A percentile compares a stretch with the other conserved stretches of the same genome.
Conservation (phyloP, 2,888 invertebrate species). For the Muschampia staudingeri region DNA sequence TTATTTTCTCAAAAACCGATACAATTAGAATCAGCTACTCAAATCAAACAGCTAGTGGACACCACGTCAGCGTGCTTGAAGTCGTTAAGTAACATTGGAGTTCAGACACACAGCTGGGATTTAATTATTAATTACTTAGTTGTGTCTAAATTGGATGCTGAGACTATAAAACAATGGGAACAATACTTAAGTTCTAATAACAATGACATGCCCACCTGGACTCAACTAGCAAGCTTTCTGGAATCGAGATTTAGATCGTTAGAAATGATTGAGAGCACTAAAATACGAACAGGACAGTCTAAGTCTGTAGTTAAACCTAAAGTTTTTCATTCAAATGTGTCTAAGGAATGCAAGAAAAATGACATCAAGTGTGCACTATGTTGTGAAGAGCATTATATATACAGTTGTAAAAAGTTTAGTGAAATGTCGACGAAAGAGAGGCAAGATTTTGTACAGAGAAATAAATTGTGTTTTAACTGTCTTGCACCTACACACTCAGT, state of each 20-base stretch:
- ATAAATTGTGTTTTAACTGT: slow-evolving; percentile 57
- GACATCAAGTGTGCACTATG: slow-evolving; percentile 44
- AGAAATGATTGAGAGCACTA: slow-evolving; percentile 49
- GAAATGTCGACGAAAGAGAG: slow-evolving; percentile 35
- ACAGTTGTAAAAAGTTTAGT: slow-evolving; percentile 54
- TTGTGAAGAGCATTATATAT: slow-evolving; percentile 44
- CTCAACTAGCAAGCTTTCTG: slow-evolving; percentile 39
- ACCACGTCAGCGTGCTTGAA: slow-evolving; percentile 52
- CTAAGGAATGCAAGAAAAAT: neutral
- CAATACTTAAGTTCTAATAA: slow-evolving; percentile 36
- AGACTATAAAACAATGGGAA: slow-evolving; percentile 53
- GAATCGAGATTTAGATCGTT: slow-evolving; percentile 49
- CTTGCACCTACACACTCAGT: slow-evolving; percentile 42
- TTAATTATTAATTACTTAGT: slow-evolving; percentile 55
- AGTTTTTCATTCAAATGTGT: slow-evolving; percentile 37
- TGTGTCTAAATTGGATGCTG: slow-evolving; percentile 57
- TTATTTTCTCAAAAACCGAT: slow-evolving; percentile 18
- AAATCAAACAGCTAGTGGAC: slow-evolving; percentile 10
- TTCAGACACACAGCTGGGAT: slow-evolving; percentile 59
- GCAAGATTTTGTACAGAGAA: slow-evolving; percentile 48
- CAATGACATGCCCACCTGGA: slow-evolving; percentile 9
- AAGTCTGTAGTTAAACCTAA: slow-evolving; percentile 41
- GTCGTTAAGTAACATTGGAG: slow-evolving; percentile 51
- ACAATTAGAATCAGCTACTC: slow-evolving; percentile 9
- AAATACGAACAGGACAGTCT: neutral